A percentile compares a stretch with the other conserved stretches of the same genome.
phyloP scores from a whole-genome alignment of 92 coral and sea anemone species.

The Ricordea florida region DNA sequence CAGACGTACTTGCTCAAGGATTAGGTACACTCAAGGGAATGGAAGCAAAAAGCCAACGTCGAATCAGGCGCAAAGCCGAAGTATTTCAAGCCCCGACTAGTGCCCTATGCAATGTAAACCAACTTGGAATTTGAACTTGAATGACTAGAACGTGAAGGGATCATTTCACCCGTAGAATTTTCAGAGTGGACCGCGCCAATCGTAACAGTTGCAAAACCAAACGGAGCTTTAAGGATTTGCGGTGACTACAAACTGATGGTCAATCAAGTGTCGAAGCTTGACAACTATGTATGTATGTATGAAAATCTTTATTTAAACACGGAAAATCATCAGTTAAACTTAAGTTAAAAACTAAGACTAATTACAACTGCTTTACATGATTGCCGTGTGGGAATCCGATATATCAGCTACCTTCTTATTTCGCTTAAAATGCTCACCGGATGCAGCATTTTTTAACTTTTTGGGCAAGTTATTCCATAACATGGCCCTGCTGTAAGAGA shows the following conservation, averaged over 20 bases:
- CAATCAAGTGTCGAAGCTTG: conserved; percentile 54
- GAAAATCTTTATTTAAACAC: too few relatives aligned
- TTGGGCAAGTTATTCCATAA: too few relatives aligned
- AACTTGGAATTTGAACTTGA: conserved; percentile 25
- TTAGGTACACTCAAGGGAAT: conserved; percentile 36
- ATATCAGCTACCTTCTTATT: too few relatives aligned
- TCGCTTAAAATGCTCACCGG: too few relatives aligned
- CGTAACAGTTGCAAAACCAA: conserved; percentile 36
- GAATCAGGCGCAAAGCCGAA: conserved; percentile 16
- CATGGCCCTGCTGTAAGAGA: too few relatives aligned
- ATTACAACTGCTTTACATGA: too few relatives aligned
- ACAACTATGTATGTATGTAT: too few relatives aligned
- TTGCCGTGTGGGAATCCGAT: too few relatives aligned
- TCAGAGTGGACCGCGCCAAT: conserved; percentile 61
- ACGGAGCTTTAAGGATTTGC: conserved; percentile 31
- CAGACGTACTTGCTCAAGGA: conserved; percentile 22
- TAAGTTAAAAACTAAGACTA: not conserved
- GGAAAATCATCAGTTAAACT: too few relatives aligned
- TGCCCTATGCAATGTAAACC: conserved; percentile 15
- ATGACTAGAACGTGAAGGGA: conserved; percentile 17
- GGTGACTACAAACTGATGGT: conserved; percentile 64
- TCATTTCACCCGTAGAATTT: conserved; percentile 41
- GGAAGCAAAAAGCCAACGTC: conserved; percentile 24
- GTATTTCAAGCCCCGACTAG: conserved; percentile 13
- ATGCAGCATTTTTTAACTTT: too few relatives aligned